Evolutionary conservation across 2,113 vertebrate species (phyloP), one percentile per base, ranked within the genome.

Genomic region (Aptenodytes forsteri): DNA sequence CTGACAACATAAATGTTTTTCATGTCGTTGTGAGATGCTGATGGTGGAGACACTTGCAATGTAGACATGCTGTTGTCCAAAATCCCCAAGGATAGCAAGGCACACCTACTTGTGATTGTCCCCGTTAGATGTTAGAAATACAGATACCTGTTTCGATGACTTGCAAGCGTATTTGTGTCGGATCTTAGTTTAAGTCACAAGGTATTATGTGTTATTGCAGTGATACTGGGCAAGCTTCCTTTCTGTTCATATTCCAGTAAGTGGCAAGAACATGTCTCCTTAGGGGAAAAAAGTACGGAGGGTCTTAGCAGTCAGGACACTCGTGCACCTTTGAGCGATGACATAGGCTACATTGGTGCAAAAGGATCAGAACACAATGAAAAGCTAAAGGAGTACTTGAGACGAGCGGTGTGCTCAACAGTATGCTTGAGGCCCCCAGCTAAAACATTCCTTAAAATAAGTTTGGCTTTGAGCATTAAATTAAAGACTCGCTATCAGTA

Each of bases 71-170:
- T 49, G 46, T 16, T 92, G 81, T 52, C 72, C 36, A 23, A 36
- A 8, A 18, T 4, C 69, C 77, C 30, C 0, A 1, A 5, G 55
- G 65, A 6, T 0, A 4, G 40, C 7, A 46, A 27, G 50, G 59
- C 50, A 27, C 30, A 62, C 22, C 42, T 80, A 17, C 56, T 55
- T 56, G 42, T 47, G 77, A 26, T 27, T 52, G 67, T 36, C 59
- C 65, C 52, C 0, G 0, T 79, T 64, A 27, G 21, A 47, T n/a
- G 6, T 8, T n/a, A 27, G n/a, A 49, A 64, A 49, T 13, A 4
- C 26, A 8, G 9, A 7, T 32, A 47, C 4, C 10, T 14, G 4
- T 30, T 58, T 26, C 5, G 55, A 7, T 14, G 76, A 7, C 30
- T 56, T 73, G 14, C 5, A 66, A 19, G 19, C 1, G 3, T 4